phyloP scores from a whole-genome alignment of 2,113 vertebrate species.

The Gadus chalcogrammus region DNA sequence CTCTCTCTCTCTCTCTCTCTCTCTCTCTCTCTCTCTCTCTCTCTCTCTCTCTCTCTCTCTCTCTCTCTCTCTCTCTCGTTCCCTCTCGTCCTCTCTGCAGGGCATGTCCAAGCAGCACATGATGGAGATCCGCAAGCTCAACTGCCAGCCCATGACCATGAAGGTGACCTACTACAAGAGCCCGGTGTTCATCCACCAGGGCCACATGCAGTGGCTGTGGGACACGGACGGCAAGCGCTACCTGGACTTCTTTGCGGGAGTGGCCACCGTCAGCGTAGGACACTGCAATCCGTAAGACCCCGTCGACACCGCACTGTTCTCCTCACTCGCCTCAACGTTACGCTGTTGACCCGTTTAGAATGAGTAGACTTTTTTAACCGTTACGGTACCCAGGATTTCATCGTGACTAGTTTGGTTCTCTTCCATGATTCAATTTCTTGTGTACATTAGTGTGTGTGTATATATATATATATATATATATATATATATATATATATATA shows the following conservation, averaged over 20 bases:
- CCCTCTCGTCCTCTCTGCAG: constrained; percentile 40
- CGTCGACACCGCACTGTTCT: background rate
- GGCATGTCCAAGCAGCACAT: constrained; percentile 71
- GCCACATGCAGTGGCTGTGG: constrained; percentile 94
- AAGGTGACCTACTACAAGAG: constrained; percentile 75
- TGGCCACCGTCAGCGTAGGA: constrained; percentile 88
- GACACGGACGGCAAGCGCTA: constrained; percentile 86
- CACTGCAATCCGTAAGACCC: constrained; percentile 92
- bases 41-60: background rate
- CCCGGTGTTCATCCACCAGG: constrained; percentile 86
- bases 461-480: too few species aligned
- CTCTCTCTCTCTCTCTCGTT: background rate
- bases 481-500: too few species aligned
- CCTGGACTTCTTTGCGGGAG: constrained; percentile 90
- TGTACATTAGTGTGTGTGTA: too few species aligned
- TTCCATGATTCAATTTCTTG: too few species aligned
- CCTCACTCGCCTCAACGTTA: too few species aligned
- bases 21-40: background rate
- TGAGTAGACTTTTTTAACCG: too few species aligned
- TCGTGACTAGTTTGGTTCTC: too few species aligned
- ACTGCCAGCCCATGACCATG: constrained; percentile 71
- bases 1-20: too few species aligned
- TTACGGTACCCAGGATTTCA: too few species aligned
- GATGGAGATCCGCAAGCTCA: constrained; percentile 73
- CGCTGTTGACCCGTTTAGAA: too few species aligned